Evolutionary conservation across 1,140 invertebrate species (phyloP).

Genomic region (Drosophila chauvacae): DNA sequence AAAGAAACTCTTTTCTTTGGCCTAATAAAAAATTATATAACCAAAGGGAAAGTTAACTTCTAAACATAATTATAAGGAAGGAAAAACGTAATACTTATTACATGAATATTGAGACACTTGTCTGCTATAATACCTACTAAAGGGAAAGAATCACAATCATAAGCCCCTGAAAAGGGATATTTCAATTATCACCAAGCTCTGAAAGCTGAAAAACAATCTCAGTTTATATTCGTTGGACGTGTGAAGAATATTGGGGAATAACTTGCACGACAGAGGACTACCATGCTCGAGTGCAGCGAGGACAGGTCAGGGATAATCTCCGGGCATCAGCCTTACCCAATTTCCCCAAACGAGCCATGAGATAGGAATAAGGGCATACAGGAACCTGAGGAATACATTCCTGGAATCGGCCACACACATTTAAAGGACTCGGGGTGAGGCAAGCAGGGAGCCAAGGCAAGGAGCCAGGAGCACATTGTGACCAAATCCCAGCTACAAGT

Average conservation of each 20-base stretch:
- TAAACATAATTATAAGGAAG: no score
- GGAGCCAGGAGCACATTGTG: slow-evolving; percentile 48
- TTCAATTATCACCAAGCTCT: slow-evolving; percentile 11
- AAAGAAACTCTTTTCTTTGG: neutral
- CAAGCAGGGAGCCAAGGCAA: slow-evolving; percentile 17
- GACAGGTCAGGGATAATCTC: slow-evolving; percentile 40
- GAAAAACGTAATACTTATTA: neutral
- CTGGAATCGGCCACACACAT: slow-evolving; percentile 22
- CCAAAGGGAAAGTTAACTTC: neutral
- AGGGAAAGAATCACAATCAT: neutral
- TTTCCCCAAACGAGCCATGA: slow-evolving; percentile 42
- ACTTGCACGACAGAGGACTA: slow-evolving; percentile 1
- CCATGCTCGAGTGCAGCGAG: neutral
- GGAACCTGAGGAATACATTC: slow-evolving; percentile 26
- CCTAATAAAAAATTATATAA: neutral
- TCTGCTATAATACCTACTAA: neutral
- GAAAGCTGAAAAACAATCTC: slow-evolving; percentile 14
- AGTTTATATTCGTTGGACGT: slow-evolving; percentile 20
- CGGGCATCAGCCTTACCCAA: slow-evolving; percentile 40
- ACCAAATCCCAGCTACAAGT: slow-evolving; percentile 64
- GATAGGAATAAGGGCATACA: slow-evolving; percentile 1
- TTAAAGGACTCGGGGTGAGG: slow-evolving; percentile 1
- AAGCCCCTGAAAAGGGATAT: neutral
- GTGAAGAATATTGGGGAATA: slow-evolving; percentile 29
- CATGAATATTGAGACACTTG: neutral